Conservation (phyloP, 92 coral and sea anemone genomes). For the Epizoanthus illoricatus region DNA sequence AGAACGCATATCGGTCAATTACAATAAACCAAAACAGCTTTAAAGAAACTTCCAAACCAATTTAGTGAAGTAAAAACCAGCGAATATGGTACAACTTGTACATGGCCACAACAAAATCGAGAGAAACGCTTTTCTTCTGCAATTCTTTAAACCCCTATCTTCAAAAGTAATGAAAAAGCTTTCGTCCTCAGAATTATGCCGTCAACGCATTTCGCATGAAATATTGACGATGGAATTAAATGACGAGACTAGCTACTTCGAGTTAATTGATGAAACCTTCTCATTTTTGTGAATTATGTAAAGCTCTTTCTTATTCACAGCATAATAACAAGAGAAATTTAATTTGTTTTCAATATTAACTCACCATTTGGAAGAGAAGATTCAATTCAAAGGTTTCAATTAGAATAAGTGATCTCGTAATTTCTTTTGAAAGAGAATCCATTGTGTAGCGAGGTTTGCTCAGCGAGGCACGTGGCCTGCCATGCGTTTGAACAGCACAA, state of each 20-base stretch:
- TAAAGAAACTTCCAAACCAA: not conserved
- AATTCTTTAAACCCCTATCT: not conserved
- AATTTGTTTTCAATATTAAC: slow-evolving; percentile 33
- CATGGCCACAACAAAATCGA: too few species aligned
- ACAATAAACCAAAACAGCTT: not conserved
- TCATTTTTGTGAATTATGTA: slow-evolving; percentile 36
- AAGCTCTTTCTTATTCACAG: slow-evolving; percentile 32
- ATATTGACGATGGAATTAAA: slow-evolving; percentile 3
- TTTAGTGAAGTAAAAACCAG: not conserved
- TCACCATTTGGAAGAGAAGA: slow-evolving; percentile 32
- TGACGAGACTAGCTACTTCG: not conserved
- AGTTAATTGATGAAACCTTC: slow-evolving; percentile 34
- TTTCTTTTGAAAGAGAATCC: slow-evolving; percentile 33
- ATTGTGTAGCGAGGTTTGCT: slow-evolving; percentile 15
- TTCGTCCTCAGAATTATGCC: not conserved
- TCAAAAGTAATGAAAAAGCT: slow-evolving; percentile 8
- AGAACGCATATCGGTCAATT: not conserved
- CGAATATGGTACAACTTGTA: not conserved
- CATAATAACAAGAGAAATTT: slow-evolving; percentile 34
- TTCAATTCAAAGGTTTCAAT: slow-evolving; percentile 38
- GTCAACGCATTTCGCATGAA: slow-evolving; percentile 2
- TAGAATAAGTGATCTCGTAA: slow-evolving; percentile 26
- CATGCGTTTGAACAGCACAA: slow-evolving; percentile 12
- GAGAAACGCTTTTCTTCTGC: too few species aligned
- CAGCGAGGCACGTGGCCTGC: not conserved